Evolutionary conservation across 2,113 vertebrate genomes (phyloP), one percentile per base, ranked within the genome.

Genomic region (Romanogobio albipinnatus): DNA sequence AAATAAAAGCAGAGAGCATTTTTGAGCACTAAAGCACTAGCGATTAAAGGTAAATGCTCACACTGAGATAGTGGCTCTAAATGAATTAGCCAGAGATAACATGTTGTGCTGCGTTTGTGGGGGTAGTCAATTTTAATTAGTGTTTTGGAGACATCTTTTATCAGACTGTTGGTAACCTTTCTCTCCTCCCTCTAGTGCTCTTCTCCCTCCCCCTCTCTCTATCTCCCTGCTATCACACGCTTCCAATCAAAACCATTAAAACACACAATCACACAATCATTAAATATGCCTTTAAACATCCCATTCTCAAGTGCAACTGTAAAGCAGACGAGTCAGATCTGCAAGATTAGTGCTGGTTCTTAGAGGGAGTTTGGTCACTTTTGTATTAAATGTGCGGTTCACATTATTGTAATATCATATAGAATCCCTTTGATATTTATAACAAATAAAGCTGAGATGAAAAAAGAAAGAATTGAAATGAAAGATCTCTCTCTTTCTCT

Each of bases 81-180:
- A 93, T 91, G 89, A 95, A 94, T 94, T 93, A 94, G 91, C 91
- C 92, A 89, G 90, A 93, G 92, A 93, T 92, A 93, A 91, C 91
- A 91, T 91, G 92, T 93, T 93, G 89, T 86, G 91, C 90, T 88
- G 91, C 91, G 89, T 93, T 92, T 90, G 89, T 88, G 62, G 89
- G 87, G 90, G 92, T 93, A 91, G 94, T 95, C 91, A 93, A 90
- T 94, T 95, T 94, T 94, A 95, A 95, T 94, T 93, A 93, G 91
- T 91, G 92, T 93, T 93, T 93, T 93, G 89, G 87, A 94, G 93
- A 93, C 92, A 94, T 94, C 91, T 93, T 94, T 94, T 92, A 93
- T 94, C 92, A 91, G 91, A 92, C 92, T 94, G 94, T 93, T 92
- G 92, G 92, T 92, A 91, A 93, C 92, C 91, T 91, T 86, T 85